A percentile compares a stretch with the other conserved stretches of the same genome.
These are phyloP conservation scores for Mustelus asterias DNA, from an alignment of 2,113 vertebrate species.

Conservation along the genomic window DNA sequence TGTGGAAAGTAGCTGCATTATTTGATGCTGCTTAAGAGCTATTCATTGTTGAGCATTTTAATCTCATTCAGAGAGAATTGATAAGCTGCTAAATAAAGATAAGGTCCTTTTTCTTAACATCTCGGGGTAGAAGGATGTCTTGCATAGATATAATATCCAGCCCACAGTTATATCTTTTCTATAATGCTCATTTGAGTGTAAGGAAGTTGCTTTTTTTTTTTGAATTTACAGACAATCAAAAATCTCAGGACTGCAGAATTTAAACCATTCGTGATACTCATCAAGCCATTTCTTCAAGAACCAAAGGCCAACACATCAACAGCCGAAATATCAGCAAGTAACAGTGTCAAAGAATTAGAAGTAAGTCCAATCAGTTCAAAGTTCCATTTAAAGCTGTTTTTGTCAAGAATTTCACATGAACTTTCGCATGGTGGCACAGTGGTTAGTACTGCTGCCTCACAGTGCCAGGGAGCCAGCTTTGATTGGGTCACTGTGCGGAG, in stretches of 20 bases:
- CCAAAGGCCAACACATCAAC: slow-evolving; percentile 54
- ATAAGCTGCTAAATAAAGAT: not conserved
- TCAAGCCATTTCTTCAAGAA: slow-evolving; percentile 68
- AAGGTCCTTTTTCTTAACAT: not conserved
- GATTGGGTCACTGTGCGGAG: no score
- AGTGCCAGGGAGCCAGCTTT: no score
- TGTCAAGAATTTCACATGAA: not conserved
- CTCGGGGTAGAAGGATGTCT: not conserved
- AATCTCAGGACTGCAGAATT: slow-evolving; percentile 75
- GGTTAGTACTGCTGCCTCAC: no score
- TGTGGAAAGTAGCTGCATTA: not conserved
- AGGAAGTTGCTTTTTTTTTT: not conserved
- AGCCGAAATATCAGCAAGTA: slow-evolving; percentile 67
- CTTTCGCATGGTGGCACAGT: not conserved
- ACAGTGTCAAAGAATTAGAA: slow-evolving; percentile 38
- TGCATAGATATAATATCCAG: not conserved
- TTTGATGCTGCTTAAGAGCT: not conserved
- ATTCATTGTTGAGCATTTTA: not conserved
- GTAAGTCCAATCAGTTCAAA: slow-evolving; percentile 24
- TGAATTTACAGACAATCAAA: slow-evolving; percentile 67
- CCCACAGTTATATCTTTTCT: not conserved
- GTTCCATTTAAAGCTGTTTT: not conserved
- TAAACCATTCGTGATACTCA: slow-evolving; percentile 80
- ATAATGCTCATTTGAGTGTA: not conserved
- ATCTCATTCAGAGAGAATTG: not conserved